Evolutionary conservation across 2,797 vertebrate species (phyloP).

Genomic region (Brachyalestes nurse): DNA sequence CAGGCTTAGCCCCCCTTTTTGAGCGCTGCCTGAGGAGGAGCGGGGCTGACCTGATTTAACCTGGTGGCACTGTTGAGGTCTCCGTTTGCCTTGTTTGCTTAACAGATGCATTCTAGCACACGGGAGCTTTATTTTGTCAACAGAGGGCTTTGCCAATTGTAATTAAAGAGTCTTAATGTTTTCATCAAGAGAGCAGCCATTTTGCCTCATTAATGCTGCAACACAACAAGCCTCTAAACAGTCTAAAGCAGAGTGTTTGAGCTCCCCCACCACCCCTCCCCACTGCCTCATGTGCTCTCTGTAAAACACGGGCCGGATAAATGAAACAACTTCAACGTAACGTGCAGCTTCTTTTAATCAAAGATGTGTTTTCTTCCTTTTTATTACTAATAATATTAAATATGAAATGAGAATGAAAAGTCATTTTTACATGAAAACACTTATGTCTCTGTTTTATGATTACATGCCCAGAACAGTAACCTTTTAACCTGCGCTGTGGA

Average conservation of each 20-base stretch:
- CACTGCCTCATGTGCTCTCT: neutral
- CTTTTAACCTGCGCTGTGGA: neutral
- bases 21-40: constrained; percentile 3
- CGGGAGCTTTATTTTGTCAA: constrained; percentile 60
- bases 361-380: neutral
- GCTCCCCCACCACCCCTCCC: constrained; percentile 27
- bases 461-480: neutral
- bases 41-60: constrained; percentile 63
- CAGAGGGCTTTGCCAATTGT: constrained; percentile 51
- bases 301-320: neutral
- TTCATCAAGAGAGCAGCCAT: constrained; percentile 56
- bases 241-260: constrained; percentile 28
- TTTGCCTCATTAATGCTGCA: constrained; percentile 65
- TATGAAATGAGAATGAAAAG: neutral
- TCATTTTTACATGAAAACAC: neutral
- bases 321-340: neutral
- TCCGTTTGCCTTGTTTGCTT: constrained; percentile 56
- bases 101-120: constrained; percentile 51
- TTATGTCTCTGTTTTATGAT: neutral
- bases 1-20: constrained; percentile 17
- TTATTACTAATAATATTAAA: neutral
- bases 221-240: constrained; percentile 49
- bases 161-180: constrained; percentile 46
- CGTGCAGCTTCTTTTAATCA: neutral
- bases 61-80: constrained; percentile 42